Conservation (phyloP, 92 coral and sea anemone species). For the Epizoanthus fatuus region DNA sequence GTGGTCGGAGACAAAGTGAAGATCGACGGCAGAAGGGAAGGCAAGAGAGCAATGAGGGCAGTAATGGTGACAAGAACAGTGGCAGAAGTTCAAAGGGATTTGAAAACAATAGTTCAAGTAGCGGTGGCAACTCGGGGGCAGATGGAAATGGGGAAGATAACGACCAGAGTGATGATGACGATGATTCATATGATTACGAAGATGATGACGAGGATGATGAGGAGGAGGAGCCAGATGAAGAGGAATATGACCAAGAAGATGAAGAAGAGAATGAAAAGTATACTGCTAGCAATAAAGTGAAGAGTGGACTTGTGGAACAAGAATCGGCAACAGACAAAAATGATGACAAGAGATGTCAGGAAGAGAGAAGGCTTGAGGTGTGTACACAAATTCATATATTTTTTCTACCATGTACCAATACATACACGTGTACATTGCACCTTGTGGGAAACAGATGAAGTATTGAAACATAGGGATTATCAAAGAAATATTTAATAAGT, state of each 20-base stretch:
- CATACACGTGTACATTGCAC: too few species aligned
- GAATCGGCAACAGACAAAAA: constrained; percentile 77
- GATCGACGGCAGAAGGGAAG: constrained; percentile 73
- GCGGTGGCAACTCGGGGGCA: constrained; percentile 97
- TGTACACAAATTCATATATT: background rate
- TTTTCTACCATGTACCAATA: too few species aligned
- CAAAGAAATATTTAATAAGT: too few species aligned
- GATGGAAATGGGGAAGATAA: constrained; percentile 98
- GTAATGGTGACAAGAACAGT: constrained; percentile 60
- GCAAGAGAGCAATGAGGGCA: constrained; percentile 43
- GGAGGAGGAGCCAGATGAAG: constrained; percentile 92
- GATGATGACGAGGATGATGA: constrained; percentile 92
- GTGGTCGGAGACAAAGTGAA: constrained; percentile 78
- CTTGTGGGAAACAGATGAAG: too few species aligned
- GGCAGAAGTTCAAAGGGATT: constrained; percentile 73
- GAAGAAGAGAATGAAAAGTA: constrained; percentile 76
- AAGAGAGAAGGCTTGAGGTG: constrained; percentile 26
- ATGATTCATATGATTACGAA: constrained; percentile 86
- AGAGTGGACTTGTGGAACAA: constrained; percentile 74
- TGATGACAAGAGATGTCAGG: constrained; percentile 46
- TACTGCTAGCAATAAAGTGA: constrained; percentile 42
- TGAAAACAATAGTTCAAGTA: constrained; percentile 93
- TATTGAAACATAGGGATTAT: too few species aligned
- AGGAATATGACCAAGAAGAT: constrained; percentile 85
- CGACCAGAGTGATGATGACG: constrained; percentile 92